Base-by-base conservation (phyloP, 1,140 invertebrate species). In the Pteromalus puparum region DNA sequence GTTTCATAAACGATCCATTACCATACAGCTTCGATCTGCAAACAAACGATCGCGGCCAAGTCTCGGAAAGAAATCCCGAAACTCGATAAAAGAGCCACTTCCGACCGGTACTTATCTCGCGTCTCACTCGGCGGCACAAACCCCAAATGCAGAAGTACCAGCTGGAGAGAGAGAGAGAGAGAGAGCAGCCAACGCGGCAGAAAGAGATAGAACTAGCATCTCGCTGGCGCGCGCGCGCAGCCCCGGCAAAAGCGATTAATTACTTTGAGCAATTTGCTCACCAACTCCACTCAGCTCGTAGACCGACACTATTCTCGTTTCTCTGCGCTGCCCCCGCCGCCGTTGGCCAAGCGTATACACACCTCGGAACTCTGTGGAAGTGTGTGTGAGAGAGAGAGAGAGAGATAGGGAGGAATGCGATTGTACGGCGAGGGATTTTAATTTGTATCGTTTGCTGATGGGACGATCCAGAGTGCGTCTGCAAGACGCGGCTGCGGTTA, bases 241-340 rank as follows among this genome's bases (percentile, higher is more conserved):
- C 48, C 90, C 89, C 91, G 89, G 90, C 90, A 92, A 91, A 91
- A 92, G 91, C 91, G 91, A 92, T 92, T 92, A 92, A 92, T 92
- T 92, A 92, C 91, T 92, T 91, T 91, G 91, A 91, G 91, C 91
- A 92, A 92, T 92, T 92, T 92, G 91, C 91, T 91, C 91, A 90
- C 89, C 91, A 92, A 92, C 91, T 92, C 90, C 89, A 91, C 91
- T 91, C 91, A 90, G 88, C 90, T 91, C 90, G 73, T 79, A 79
- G 90, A 92, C 91, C 90, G 90, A 91, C 90, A 91, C 91, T 91
- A 91, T 92, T 92, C 91, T 91, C 91, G 91, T 92, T 91, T 91
- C 90, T 48, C 46, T 86, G 87, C 38, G 5, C 67, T 46, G 24
- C 46, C 46, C 38, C 78, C 30, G 15, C 68, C 67, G 21, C 53